These are phyloP conservation scores for Teleopsis dalmanni DNA, from an alignment of 1,140 invertebrate species.

Conservation along the genomic window DNA sequence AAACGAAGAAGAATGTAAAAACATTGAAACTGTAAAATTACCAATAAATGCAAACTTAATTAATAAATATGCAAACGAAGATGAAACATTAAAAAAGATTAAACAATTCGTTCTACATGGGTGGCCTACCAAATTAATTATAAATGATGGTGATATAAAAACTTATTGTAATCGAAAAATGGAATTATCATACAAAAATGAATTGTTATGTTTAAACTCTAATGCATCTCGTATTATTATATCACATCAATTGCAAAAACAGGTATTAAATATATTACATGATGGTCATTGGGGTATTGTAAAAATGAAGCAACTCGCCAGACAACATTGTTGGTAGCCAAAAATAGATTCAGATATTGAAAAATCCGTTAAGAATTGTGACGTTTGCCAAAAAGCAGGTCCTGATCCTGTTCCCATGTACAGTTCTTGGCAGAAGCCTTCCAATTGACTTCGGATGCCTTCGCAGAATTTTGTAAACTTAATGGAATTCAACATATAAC, in stretches of 20 bases:
- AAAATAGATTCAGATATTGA: slow-evolving; percentile 41
- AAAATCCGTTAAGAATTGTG: slow-evolving; percentile 9
- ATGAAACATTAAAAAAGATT: not conserved
- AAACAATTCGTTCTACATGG: not conserved
- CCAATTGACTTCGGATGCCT: slow-evolving; percentile 6
- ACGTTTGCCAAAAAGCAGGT: not conserved
- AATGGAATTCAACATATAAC: not conserved
- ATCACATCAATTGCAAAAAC: not conserved
- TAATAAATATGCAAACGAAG: not conserved
- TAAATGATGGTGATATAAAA: too few species aligned
- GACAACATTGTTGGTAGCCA: slow-evolving; percentile 38
- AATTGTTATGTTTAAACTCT: slow-evolving; percentile 29
- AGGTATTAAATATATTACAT: slow-evolving; percentile 37
- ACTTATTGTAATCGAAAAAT: not conserved
- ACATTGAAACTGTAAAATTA: not conserved
- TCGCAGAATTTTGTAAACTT: slow-evolving; percentile 1
- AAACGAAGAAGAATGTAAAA: not conserved
- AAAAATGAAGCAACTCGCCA: slow-evolving; percentile 43
- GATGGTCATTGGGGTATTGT: slow-evolving; percentile 35
- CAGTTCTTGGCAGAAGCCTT: not conserved
- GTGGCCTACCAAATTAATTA: not conserved
- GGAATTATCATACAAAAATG: not conserved
- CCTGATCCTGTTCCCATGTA: too few species aligned
- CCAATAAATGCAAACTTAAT: not conserved
- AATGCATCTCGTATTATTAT: slow-evolving; percentile 17